A percentile compares a stretch with the other conserved stretches of the same genome.
Conservation (phyloP, 1,140 invertebrate species). For the Cotesia typhae region DNA sequence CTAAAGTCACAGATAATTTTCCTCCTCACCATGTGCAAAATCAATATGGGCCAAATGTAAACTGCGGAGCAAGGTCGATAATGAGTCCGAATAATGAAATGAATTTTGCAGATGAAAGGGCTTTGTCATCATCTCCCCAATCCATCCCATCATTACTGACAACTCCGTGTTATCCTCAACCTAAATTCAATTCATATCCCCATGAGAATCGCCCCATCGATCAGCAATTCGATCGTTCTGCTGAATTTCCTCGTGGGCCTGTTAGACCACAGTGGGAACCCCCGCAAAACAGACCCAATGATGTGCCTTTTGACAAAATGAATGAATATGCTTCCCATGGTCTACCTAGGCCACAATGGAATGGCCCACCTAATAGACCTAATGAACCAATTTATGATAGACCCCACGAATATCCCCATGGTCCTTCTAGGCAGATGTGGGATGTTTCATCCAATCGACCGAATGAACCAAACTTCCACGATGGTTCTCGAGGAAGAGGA, state of each 20-base stretch:
- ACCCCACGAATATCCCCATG: not conserved
- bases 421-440: not conserved
- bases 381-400: not conserved
- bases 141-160: conserved; percentile 35
- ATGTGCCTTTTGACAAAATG: conserved; percentile 34
- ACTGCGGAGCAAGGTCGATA: conserved; percentile 40
- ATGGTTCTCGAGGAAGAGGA: conserved; percentile 9
- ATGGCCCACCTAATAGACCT: not conserved
- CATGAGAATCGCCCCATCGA: conserved; percentile 42
- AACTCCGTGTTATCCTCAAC: conserved; percentile 26
- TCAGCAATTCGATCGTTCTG: conserved; percentile 37
- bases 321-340: conserved; percentile 35
- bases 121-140: conserved; percentile 13
- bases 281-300: conserved; percentile 27
- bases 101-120: conserved; percentile 27
- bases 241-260: conserved; percentile 44
- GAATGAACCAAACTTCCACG: conserved; percentile 23
- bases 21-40: conserved; percentile 26
- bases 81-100: conserved; percentile 36
- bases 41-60: conserved; percentile 26
- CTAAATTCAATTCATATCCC: conserved; percentile 41
- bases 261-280: conserved; percentile 39
- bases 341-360: conserved; percentile 38
- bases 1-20: conserved; percentile 22
- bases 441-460: not conserved